Conservation (phyloP, 2,797 vertebrate species). For the Sebastes kiyomatsui region DNA sequence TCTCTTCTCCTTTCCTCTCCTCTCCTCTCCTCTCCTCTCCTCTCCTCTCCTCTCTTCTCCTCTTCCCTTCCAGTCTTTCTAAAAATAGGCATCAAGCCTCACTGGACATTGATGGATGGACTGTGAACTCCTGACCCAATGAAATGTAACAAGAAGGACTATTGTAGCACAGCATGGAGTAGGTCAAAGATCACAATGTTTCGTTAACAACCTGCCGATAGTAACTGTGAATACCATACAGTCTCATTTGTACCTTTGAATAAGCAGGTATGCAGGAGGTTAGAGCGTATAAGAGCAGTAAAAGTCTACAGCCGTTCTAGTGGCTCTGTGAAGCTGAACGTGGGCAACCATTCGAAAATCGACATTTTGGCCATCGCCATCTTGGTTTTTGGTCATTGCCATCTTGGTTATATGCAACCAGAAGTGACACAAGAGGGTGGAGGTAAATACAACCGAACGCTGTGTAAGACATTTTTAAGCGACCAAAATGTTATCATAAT, state of each 20-base stretch:
- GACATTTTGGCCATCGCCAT: too few species aligned
- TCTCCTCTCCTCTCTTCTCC: background rate
- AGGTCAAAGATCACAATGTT: slow-evolving; percentile 60
- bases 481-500: too few species aligned
- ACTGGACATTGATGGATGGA: slow-evolving; percentile 50
- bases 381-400: too few species aligned
- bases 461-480: too few species aligned
- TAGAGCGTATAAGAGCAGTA: background rate
- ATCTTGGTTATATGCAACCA: too few species aligned
- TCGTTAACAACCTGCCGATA: slow-evolving; percentile 37
- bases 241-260: background rate
- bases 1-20: background rate
- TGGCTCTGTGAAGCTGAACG: background rate
- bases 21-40: background rate
- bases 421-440: background rate
- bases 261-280: background rate
- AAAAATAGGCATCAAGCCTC: slow-evolving; percentile 41
- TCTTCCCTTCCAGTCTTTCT: slow-evolving; percentile 18
- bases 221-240: slow-evolving; percentile 3
- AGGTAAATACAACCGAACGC: too few species aligned
- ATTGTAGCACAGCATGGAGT: slow-evolving; percentile 30
- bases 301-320: background rate
- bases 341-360: background rate
- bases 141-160: slow-evolving; percentile 59
- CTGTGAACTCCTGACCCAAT: slow-evolving; percentile 64